Evolutionary conservation across 1,140 invertebrate genomes (phyloP), one percentile per base, ranked within the genome.

Genomic region (Pogonus chalceus): DNA sequence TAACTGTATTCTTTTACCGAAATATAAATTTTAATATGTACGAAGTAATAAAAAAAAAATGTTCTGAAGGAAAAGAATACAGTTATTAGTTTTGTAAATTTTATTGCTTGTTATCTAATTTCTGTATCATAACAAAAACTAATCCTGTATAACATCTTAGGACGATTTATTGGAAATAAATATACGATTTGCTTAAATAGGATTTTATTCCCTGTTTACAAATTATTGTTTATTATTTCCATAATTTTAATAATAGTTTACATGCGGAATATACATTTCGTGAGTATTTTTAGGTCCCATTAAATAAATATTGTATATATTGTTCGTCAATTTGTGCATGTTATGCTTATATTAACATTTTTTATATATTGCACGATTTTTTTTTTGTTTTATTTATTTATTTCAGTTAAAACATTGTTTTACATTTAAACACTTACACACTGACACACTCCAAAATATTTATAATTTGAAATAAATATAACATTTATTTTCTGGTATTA

Each of bases 81-180:
- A n/a, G n/a, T n/a, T n/a, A n/a, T n/a, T n/a, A n/a, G n/a, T n/a
- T n/a, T n/a, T 31, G 26, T 31, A 7, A 7, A 31, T 31, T 31
- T 7, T 7, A 4, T 31, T 7, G 14, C 26, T 31, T 7, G 14
- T 14, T 4, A 7, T 7, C 14, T 43, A 43, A 43, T 43, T 43
- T 43, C 37, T 43, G 37, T 43, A 18, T 43, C 37, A 43, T 43
- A 43, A 12, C 37, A 43, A 43, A 43, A 31, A n/a, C 18, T 43
- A 12, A 43, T 43, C 37, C 37, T 43, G 37, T 43, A 16, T 43
- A 43, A 43, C 18, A 43, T 43, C 37, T 43, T 43, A 43, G 37
- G 18, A 12, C 37, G 37, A 10, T 43, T 43, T 43, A 43, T 43
- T 43, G 37, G 37, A 43, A 43, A 43, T 43, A 43, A 43, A 43